phyloP scores from a whole-genome alignment of 2,888 invertebrate genomes.

The Aphodius granarius region DNA sequence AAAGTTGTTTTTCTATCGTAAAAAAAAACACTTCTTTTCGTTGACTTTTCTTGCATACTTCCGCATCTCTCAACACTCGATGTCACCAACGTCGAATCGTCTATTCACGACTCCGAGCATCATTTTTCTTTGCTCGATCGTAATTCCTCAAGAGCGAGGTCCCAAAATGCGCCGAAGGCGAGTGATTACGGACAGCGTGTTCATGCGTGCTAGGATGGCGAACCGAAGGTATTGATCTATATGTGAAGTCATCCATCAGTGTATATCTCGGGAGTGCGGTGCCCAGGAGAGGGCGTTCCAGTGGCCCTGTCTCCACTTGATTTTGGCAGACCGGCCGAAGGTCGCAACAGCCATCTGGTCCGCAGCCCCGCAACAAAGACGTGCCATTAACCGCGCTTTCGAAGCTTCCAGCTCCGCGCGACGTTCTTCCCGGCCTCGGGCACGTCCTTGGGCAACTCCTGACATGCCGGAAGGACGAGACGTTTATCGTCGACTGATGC shows the following conservation, averaged over 20 bases:
- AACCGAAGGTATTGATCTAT: slow-evolving; percentile 50
- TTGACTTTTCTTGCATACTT: too few relatives aligned
- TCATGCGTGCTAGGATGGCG: slow-evolving; percentile 48
- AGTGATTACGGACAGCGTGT: slow-evolving; percentile 34
- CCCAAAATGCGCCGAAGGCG: neutral
- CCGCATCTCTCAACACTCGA: neutral
- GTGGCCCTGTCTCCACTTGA: slow-evolving; percentile 38
- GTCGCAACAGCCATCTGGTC: slow-evolving; percentile 33
- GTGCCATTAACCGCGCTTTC: slow-evolving; percentile 48
- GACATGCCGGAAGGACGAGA: slow-evolving; percentile 1
- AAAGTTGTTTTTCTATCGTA: too few relatives aligned
- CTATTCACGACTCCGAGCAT: neutral
- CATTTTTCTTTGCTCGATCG: neutral
- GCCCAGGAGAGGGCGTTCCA: slow-evolving; percentile 42
- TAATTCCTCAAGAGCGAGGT: neutral
- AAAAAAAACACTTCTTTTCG: too few relatives aligned
- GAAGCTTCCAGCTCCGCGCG: slow-evolving; percentile 35
- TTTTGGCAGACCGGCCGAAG: slow-evolving; percentile 30
- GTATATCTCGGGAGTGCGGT: slow-evolving; percentile 44
- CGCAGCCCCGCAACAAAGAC: slow-evolving; percentile 45
- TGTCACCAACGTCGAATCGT: neutral
- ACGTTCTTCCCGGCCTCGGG: slow-evolving; percentile 23
- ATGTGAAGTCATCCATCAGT: slow-evolving; percentile 53
- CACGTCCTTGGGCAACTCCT: slow-evolving; percentile 8
- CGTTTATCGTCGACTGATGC: neutral